Base-by-base conservation (phyloP, 2,888 invertebrate species). In the Rhogogaster chlorosoma region DNA sequence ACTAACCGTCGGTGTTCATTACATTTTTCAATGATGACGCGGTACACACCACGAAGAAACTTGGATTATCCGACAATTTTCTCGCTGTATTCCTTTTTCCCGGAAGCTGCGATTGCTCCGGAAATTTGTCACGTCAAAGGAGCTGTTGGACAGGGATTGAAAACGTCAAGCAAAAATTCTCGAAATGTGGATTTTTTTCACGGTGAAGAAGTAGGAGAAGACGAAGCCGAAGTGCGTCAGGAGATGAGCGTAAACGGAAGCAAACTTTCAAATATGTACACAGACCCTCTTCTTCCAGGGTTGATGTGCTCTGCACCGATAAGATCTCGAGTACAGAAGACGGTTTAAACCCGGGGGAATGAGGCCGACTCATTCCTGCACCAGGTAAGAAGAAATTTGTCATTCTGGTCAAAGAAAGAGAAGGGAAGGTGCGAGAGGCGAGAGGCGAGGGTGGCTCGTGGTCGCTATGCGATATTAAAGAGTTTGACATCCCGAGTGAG, bases 191-290 rank as follows among this genome's bases (percentile, higher is more conserved):
- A 45, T 45, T 45, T 49, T 18, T 42, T n/a, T n/a, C n/a, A n/a
- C 38, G 7, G 38, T 2, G 53, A 57, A 36, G 12, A 80, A 57
- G 29, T 10, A 42, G 6, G 36, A 26, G 22, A 73, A 36, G 9
- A 42, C 26, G 32, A 73, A 36, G 75, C 15, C 15, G 32, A 57
- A 53, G 53, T 29, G 84, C 71, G 84, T 57, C 42, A 12, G 57
- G 53, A n/a, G 18, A 32, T 7, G 26, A 26, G 49, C 10, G n/a
- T n/a, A 4, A 32, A 38, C 38, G 36, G 7, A 61, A 80, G 61
- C 57, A 57, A 61, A 80, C 49, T 80, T 18, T n/a, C 18, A 61
- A 80, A 80, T 80, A 80, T 80, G 80, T 61, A 80, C 36, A 22
- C 5, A 26, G 61, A 80, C n/a, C 32, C 61, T 80, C 61, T 80